Evolutionary conservation across 2,113 vertebrate genomes (phyloP), one percentile per base, ranked within the genome.

Genomic region (Bubo bubo): DNA sequence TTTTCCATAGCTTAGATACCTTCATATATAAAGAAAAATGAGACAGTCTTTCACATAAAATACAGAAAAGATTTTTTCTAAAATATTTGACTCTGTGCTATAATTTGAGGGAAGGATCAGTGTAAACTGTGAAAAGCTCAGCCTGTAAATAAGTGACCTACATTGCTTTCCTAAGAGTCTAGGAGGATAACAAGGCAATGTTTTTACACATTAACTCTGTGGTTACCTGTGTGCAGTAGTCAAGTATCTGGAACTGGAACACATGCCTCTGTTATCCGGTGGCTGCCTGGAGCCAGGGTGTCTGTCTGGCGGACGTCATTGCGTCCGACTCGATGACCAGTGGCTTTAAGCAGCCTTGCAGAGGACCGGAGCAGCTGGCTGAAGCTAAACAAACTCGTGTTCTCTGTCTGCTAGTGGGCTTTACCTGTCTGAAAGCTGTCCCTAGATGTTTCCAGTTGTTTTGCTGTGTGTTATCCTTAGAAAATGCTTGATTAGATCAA

Each of bases 301-400:
- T 74, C 75, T 60, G 62, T 35, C 70, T n/a, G 76, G 52, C 4
- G 3, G 53, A 22, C 0, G 5, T 90, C 60, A 4, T 6, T 18
- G 13, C 0, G 0, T 58, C 74, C 34, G 34, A 50, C 35, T 21
- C 0, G 1, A 27, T 14, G 34, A 15, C 63, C 4, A 0, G 9
- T 47, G 77, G 24, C 80, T 89, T 41, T 71, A 45, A 86, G 80
- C 62, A 81, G 64, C 56, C 32, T 59, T 2, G 5, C 22, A 12
- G 52, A 67, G 73, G 32, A 72, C 19, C 4, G 1, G 39, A 41
- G n/a, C 2, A 2, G 16, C 75, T 79, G 86, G 4, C 50, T 87
- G 19, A 80, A 93, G 39, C 68, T 63, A 59, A 49, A 34, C 4
- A 43, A 60, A 52, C 19, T 56, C 1, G 0, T 43, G 4, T 47